Conservation (phyloP, 2,113 vertebrate species). For the Variabilichromis moorii region DNA sequence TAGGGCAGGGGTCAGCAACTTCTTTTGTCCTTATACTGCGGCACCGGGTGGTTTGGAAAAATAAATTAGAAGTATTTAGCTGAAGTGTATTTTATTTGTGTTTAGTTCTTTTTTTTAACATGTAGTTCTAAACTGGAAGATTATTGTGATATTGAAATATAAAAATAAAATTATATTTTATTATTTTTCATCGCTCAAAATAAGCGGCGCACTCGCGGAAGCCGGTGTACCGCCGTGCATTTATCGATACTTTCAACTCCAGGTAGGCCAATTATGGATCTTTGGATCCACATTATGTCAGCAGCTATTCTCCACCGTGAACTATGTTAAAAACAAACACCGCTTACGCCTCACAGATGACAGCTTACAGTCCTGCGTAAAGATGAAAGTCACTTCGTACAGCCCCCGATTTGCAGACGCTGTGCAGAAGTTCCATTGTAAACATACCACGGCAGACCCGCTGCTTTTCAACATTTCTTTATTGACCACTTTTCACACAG, state of each 20-base stretch:
- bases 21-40: neutral
- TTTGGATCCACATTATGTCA: neutral
- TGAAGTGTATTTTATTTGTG: neutral
- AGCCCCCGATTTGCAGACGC: neutral
- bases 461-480: neutral
- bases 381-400: neutral
- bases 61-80: neutral
- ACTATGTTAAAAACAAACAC: neutral
- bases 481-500: fast-evolving
- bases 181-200: neutral
- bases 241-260: neutral
- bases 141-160: neutral
- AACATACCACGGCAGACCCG: fast-evolving
- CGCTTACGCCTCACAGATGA: neutral
- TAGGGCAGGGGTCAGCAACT: neutral
- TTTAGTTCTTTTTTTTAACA: neutral
- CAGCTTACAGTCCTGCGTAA: neutral
- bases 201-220: neutral
- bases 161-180: neutral
- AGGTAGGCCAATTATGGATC: neutral
- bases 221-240: neutral
- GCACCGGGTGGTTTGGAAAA: neutral
- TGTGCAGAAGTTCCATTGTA: neutral
- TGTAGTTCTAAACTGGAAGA: neutral
- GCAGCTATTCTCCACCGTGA: neutral